These are phyloP conservation scores for Perca fluviatilis DNA, from an alignment of 2,113 vertebrate genomes.

Conservation along the genomic window DNA sequence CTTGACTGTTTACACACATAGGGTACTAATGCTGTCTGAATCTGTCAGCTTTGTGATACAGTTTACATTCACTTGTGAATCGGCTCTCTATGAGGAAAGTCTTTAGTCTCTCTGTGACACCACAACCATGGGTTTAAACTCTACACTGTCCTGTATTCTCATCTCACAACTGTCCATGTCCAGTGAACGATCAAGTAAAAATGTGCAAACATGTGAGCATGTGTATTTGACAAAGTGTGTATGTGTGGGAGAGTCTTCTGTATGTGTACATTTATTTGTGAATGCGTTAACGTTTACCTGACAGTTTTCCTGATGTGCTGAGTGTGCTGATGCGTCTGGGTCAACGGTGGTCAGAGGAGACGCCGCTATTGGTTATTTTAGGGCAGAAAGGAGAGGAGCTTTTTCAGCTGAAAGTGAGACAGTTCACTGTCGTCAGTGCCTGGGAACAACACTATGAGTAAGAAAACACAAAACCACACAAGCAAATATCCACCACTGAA, in stretches of 20 bases:
- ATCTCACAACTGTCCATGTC: slow-evolving; percentile 17
- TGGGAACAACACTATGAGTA: slow-evolving; percentile 44
- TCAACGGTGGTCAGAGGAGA: slow-evolving; percentile 28
- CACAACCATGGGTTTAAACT: slow-evolving; percentile 1
- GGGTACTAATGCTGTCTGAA: slow-evolving; percentile 55
- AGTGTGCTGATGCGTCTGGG: slow-evolving; percentile 49
- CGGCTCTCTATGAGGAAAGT: slow-evolving; percentile 28
- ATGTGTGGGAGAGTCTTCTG: slow-evolving; percentile 4
- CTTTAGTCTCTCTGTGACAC: slow-evolving; percentile 44
- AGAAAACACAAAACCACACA: slow-evolving; percentile 9
- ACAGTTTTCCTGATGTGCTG: slow-evolving; percentile 63
- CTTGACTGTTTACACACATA: slow-evolving; percentile 54
- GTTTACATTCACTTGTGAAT: slow-evolving; percentile 71
- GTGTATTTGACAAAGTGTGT: background rate
- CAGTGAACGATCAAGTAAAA: background rate
- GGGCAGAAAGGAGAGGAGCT: slow-evolving; percentile 49
- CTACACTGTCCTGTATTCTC: background rate
- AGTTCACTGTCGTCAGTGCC: slow-evolving; percentile 38
- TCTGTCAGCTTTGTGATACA: slow-evolving; percentile 78
- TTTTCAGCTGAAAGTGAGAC: slow-evolving; percentile 7
- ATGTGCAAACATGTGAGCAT: background rate
- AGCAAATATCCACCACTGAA: too few species aligned
- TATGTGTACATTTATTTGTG: slow-evolving; percentile 34
- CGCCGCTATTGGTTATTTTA: slow-evolving; percentile 40
- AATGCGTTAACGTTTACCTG: slow-evolving; percentile 35